phyloP scores from a whole-genome alignment of 2,888 invertebrate genomes.

The Nymphalis polychloros region DNA sequence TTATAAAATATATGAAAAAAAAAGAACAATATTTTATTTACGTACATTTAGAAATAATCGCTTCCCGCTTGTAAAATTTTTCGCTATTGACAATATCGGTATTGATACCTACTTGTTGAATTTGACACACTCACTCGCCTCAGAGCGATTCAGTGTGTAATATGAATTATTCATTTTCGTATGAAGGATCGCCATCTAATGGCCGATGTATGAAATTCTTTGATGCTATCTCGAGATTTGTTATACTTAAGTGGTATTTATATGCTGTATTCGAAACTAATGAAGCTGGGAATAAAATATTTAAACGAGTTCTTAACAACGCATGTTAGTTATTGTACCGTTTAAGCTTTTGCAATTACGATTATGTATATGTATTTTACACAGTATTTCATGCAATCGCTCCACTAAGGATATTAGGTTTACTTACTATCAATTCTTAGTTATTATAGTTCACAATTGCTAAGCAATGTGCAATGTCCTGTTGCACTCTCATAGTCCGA shows the following conservation, averaged over 20 bases:
- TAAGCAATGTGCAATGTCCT: too few species aligned
- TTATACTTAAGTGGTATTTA: conserved; percentile 24
- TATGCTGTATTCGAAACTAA: conserved; percentile 18
- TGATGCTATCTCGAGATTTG: conserved; percentile 32
- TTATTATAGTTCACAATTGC: too few species aligned
- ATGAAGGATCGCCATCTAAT: conserved; percentile 16
- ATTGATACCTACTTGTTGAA: conserved; percentile 54
- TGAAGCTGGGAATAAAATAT: conserved; percentile 5
- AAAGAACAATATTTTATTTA: not conserved
- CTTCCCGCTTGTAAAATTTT: not conserved
- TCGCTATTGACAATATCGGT: not conserved
- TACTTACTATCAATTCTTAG: too few species aligned
- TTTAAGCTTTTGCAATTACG: conserved; percentile 1
- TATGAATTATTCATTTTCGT: conserved; percentile 43
- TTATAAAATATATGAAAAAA: not conserved
- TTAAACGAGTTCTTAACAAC: not conserved
- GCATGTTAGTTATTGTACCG: not conserved
- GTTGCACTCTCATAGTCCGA: too few species aligned
- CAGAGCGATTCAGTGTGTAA: conserved; percentile 24
- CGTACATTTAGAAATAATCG: not conserved
- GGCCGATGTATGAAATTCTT: conserved; percentile 23
- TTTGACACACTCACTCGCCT: conserved; percentile 49
- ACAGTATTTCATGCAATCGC: too few species aligned
- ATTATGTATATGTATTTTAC: too few species aligned
- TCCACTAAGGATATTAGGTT: too few species aligned